phyloP scores from a whole-genome alignment of 1,140 invertebrate genomes.

The Euschistus heros region DNA sequence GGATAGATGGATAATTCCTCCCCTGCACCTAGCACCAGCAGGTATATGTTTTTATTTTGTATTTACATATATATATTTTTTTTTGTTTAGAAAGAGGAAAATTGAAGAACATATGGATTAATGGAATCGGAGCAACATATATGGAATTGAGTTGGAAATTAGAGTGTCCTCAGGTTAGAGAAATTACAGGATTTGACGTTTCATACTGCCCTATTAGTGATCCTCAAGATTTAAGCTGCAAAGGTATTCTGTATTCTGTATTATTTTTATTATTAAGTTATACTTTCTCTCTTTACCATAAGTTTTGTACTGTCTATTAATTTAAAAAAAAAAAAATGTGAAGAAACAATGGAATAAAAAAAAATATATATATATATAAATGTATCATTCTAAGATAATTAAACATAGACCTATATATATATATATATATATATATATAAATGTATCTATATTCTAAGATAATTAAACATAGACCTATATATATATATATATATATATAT shows the following conservation, averaged over 20 bases:
- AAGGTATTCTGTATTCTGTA: constrained; percentile 30
- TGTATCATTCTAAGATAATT: too few relatives aligned
- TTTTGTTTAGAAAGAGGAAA: constrained; percentile 44
- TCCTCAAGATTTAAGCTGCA: constrained; percentile 40
- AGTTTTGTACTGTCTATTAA: too few relatives aligned
- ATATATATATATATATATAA: too few relatives aligned
- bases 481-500: too few relatives aligned
- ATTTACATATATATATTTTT: constrained; percentile 24
- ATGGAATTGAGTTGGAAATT: constrained; percentile 57
- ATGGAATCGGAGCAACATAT: constrained; percentile 42
- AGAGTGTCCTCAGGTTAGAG: constrained; percentile 53
- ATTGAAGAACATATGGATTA: constrained; percentile 51
- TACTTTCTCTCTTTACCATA: background rate
- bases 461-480: too few relatives aligned
- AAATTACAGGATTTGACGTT: constrained; percentile 53
- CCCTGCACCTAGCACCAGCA: too few relatives aligned
- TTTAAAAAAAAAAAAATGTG: too few relatives aligned
- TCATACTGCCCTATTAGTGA: constrained; percentile 53
- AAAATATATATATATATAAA: too few relatives aligned
- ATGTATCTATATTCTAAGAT: too few relatives aligned
- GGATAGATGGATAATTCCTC: too few relatives aligned
- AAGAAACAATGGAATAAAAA: too few relatives aligned
- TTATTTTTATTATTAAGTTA: background rate
- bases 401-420: too few relatives aligned
- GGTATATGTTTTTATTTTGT: background rate